A percentile compares a stretch with the other conserved stretches of the same genome.
Evolutionary conservation across 2,113 vertebrate species (phyloP).

Genomic region (Osmerus eperlanus): DNA sequence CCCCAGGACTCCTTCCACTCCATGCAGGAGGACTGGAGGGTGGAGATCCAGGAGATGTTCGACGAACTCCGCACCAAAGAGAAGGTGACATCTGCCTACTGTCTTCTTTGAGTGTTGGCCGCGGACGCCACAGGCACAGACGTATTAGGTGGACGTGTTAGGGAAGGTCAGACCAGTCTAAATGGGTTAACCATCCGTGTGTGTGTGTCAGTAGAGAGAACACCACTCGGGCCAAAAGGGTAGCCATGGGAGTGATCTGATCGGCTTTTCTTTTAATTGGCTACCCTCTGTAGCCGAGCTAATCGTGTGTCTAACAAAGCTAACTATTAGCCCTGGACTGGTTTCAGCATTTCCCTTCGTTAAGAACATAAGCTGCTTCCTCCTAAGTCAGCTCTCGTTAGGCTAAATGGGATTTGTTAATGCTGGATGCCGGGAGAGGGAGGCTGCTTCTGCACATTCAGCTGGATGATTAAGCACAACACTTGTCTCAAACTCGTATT

Average conservation of each 20-base stretch:
- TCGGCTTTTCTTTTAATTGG: slow-evolving; percentile 34
- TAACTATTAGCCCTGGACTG: slow-evolving; percentile 44
- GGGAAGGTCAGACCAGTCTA: background rate
- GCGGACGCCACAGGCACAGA: background rate
- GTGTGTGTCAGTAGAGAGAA: background rate
- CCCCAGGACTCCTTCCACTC: slow-evolving; percentile 96
- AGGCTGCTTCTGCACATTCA: slow-evolving; percentile 44
- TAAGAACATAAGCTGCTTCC: slow-evolving; percentile 68
- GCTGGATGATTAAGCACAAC: slow-evolving; percentile 15
- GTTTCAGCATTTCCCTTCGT: slow-evolving; percentile 55
- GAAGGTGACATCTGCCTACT: slow-evolving; percentile 74
- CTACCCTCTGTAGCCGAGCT: slow-evolving; percentile 46
- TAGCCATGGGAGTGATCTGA: slow-evolving; percentile 21
- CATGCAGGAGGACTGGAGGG: slow-evolving; percentile 98
- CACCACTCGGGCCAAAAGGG: background rate
- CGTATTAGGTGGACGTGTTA: background rate
- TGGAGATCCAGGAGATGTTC: slow-evolving; percentile 98
- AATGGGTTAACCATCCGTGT: background rate
- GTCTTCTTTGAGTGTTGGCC: too few species aligned
- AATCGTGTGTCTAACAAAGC: slow-evolving; percentile 54
- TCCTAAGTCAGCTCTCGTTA: slow-evolving; percentile 42
- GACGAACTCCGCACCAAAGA: slow-evolving; percentile 94
- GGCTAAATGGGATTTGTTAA: slow-evolving; percentile 53
- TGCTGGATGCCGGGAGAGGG: slow-evolving; percentile 48
- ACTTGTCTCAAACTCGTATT: background rate